A percentile compares a stretch with the other conserved stretches of the same genome.
These are phyloP conservation scores for Pseudopipra pipra DNA, from an alignment of 2,113 vertebrate species.

Conservation along the genomic window DNA sequence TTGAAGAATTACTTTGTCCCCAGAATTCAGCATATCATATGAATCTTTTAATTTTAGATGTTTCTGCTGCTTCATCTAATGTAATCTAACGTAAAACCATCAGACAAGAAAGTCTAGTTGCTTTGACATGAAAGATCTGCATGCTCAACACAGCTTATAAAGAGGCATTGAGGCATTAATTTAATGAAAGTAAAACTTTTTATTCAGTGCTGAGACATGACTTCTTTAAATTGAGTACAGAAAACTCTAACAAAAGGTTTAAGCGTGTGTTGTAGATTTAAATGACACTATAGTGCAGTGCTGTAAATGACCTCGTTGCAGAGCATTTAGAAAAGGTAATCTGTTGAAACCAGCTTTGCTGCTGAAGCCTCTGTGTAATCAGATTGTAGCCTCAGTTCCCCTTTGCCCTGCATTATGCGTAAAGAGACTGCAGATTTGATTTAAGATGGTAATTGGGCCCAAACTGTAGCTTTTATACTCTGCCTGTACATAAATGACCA, in stretches of 20 bases:
- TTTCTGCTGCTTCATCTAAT: not conserved
- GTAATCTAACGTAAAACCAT: not conserved
- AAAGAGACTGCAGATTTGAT: slow-evolving; percentile 13
- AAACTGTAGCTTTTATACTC: slow-evolving; percentile 18
- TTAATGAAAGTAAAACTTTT: not conserved
- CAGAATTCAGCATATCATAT: not conserved
- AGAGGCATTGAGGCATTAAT: not conserved
- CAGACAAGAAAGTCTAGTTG: not conserved
- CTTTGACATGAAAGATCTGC: not conserved
- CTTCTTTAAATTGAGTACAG: not conserved
- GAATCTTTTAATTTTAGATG: not conserved
- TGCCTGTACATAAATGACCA: not conserved
- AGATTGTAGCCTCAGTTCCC: slow-evolving; percentile 8
- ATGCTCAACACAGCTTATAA: not conserved
- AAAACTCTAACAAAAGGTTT: not conserved
- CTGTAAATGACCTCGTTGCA: slow-evolving; percentile 24
- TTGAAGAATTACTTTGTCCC: not conserved
- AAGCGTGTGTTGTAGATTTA: not conserved
- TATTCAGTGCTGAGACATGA: not conserved
- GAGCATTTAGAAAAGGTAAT: slow-evolving; percentile 29
- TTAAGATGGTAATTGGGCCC: not conserved
- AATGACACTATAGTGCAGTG: not conserved
- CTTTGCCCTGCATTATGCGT: not conserved
- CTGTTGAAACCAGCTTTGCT: slow-evolving; percentile 42
- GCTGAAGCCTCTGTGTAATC: not conserved